These are phyloP conservation scores for Macrosoma leucophasiata DNA, from an alignment of 2,888 invertebrate species.

Conservation along the genomic window DNA sequence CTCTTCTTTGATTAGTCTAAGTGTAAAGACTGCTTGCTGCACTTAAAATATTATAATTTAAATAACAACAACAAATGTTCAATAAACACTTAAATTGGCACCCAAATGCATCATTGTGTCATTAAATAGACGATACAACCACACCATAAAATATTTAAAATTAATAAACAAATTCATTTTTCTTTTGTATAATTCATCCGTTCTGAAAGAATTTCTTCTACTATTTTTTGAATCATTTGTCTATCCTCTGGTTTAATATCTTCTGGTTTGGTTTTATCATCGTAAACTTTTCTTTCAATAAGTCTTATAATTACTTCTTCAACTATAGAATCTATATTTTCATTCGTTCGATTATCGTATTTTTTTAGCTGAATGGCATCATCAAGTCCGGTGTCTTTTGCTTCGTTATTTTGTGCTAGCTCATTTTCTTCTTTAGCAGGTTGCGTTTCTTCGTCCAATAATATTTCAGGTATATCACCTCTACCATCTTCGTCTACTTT, in stretches of 20 bases:
- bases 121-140: no score
- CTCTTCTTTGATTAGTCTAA: no score
- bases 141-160: no score
- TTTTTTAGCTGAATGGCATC: slow-evolving; percentile 23
- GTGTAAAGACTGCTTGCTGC: no score
- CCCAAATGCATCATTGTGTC: no score
- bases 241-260: slow-evolving; percentile 63
- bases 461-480: slow-evolving; percentile 49
- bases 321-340: slow-evolving; percentile 62
- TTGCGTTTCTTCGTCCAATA: slow-evolving; percentile 4
- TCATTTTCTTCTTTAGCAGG: slow-evolving; percentile 23
- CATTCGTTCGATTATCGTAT: slow-evolving; percentile 36
- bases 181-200: slow-evolving; percentile 53
- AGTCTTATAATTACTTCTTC: slow-evolving; percentile 65
- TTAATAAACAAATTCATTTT: no score
- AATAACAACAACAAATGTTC: no score
- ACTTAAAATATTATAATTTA: no score
- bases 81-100: no score
- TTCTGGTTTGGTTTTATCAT: slow-evolving; percentile 68
- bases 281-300: slow-evolving; percentile 70
- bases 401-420: slow-evolving; percentile 8
- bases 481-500: slow-evolving; percentile 45
- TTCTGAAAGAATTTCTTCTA: slow-evolving; percentile 64
- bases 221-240: slow-evolving; percentile 62
- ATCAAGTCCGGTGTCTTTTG: slow-evolving; percentile 8